Percentiles rank a stretch among this genome's conserved stretches.
These are phyloP conservation scores for Lophura nycthemera DNA, from an alignment of 2,113 vertebrate genomes.

Conservation along the genomic window DNA sequence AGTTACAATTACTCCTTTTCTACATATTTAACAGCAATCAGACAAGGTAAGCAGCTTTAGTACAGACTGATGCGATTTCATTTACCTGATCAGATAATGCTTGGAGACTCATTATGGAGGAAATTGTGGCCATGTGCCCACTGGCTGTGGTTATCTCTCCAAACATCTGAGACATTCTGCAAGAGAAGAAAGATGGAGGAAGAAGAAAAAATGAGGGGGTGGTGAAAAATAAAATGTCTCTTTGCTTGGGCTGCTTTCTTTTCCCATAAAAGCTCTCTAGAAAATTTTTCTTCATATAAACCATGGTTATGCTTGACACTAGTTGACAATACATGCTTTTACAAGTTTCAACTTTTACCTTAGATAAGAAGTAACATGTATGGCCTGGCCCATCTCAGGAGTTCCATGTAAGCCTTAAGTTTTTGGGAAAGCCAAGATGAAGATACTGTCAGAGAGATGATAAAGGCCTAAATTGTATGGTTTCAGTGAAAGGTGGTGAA, in stretches of 20 bases:
- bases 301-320: background rate
- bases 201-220: background rate
- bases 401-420: background rate
- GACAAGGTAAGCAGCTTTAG: background rate
- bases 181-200: slow-evolving; percentile 32
- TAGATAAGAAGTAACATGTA: background rate
- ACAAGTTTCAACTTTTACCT: background rate
- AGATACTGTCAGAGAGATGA: background rate
- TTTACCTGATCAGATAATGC: background rate
- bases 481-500: background rate
- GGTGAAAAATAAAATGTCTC: background rate
- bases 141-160: slow-evolving; percentile 3
- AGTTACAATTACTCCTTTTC: background rate
- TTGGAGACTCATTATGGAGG: background rate
- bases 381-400: background rate
- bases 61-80: background rate
- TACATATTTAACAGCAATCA: background rate
- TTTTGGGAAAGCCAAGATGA: background rate
- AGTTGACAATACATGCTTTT: background rate
- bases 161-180: slow-evolving; percentile 2
- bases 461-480: background rate
- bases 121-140: background rate
- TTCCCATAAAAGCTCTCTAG: background rate
- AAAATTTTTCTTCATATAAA: background rate
- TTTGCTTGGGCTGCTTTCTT: slow-evolving; percentile 1